Evolutionary conservation across 1,140 invertebrate genomes (phyloP).

Genomic region (Trichomalopsis sarcophagae): DNA sequence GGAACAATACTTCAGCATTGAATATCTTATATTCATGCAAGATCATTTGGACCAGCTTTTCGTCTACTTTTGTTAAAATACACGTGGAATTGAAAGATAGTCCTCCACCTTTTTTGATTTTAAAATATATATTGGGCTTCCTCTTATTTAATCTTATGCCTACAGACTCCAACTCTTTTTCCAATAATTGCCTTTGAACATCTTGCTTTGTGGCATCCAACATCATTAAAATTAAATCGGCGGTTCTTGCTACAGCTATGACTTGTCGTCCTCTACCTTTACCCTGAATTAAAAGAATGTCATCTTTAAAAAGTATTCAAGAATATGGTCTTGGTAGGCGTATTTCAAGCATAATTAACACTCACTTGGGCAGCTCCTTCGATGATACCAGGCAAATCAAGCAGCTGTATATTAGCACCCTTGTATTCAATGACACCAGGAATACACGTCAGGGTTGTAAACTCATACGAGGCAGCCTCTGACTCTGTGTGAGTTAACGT

Average conservation of each 20-base stretch:
- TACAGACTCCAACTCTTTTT: constrained; percentile 96
- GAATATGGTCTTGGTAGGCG: neutral
- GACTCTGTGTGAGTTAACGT: constrained; percentile 96
- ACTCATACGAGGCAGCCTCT: constrained; percentile 98
- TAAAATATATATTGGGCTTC: constrained; percentile 99
- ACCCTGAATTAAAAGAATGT: constrained; percentile 60
- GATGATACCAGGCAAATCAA: constrained; percentile 98
- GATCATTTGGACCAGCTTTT: constrained; percentile 99
- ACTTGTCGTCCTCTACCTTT: constrained; percentile 81
- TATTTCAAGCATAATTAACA: constrained; percentile 22
- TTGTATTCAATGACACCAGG: constrained; percentile 99
- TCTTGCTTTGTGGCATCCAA: constrained; percentile 98
- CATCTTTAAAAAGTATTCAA: constrained; percentile 33
- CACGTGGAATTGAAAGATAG: constrained; percentile 98
- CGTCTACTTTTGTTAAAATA: constrained; percentile 93
- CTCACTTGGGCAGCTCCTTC: constrained; percentile 93
- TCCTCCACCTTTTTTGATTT: constrained; percentile 99
- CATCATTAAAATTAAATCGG: constrained; percentile 99
- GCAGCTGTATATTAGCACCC: constrained; percentile 97
- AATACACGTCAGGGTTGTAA: constrained; percentile 99
- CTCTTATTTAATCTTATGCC: constrained; percentile 95
- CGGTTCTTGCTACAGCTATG: constrained; percentile 97
- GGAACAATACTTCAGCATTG: constrained; percentile 97
- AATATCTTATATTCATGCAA: constrained; percentile 99
- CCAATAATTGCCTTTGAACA: constrained; percentile 91